A percentile compares a stretch with the other conserved stretches of the same genome.
Evolutionary conservation across 2,888 invertebrate species (phyloP).

Genomic region (Bellardia pandia): DNA sequence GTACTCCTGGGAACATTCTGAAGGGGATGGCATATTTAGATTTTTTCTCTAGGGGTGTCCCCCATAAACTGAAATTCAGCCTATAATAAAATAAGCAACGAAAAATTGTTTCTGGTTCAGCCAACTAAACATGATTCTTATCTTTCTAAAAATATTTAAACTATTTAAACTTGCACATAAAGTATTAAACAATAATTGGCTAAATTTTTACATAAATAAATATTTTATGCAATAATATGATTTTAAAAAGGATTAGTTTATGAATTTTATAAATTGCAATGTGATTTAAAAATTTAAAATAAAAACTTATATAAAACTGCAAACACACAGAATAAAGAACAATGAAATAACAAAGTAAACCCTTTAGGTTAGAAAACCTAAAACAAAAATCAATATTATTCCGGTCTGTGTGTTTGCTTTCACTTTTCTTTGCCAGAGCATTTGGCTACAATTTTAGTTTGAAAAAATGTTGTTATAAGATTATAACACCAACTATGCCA

Average conservation of each 20-base stretch:
- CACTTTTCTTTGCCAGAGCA: not conserved
- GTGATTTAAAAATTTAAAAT: conserved; percentile 6
- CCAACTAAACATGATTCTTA: not conserved
- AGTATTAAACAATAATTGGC: conserved; percentile 1
- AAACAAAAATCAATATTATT: conserved; percentile 18
- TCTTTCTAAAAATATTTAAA: not conserved
- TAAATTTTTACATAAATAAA: not conserved
- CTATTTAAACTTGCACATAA: not conserved
- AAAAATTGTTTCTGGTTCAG: not conserved
- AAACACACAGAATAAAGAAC: not conserved
- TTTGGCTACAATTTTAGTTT: not conserved
- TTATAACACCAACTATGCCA: not conserved
- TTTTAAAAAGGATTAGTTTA: not conserved
- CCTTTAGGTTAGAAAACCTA: not conserved
- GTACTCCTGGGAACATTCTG: too few species aligned
- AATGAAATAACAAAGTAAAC: not conserved
- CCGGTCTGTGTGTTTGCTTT: not conserved
- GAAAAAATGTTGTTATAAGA: not conserved
- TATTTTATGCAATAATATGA: conserved; percentile 5
- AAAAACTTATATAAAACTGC: not conserved
- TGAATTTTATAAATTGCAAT: not conserved
- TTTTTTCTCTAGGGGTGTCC: too few species aligned
- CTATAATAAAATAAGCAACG: too few species aligned
- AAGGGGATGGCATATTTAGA: too few species aligned
- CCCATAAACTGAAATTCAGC: too few species aligned